Percentiles rank a stretch among this genome's conserved stretches.
phyloP scores from a whole-genome alignment of 2,888 invertebrate species.

The Chaetogeoica ovagalla region DNA sequence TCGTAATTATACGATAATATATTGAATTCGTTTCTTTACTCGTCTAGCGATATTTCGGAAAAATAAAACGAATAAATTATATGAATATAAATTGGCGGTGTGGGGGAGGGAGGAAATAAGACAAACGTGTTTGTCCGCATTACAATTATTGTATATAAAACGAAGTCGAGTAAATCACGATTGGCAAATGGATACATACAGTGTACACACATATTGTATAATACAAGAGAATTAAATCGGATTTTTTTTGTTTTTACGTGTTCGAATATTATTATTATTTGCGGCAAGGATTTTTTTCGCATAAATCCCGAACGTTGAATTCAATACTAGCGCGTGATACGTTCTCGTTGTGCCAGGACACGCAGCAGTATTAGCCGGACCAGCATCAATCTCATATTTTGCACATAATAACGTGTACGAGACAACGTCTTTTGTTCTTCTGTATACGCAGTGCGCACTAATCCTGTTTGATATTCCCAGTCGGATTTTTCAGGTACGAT shows the following conservation, averaged over 20 bases:
- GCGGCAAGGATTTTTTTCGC: neutral
- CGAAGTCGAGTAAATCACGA: neutral
- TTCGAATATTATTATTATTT: neutral
- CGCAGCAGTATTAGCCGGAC: conserved; percentile 13
- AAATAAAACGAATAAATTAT: neutral
- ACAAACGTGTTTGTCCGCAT: too few species aligned
- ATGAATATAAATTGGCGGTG: neutral
- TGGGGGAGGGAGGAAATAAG: neutral
- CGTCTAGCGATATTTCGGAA: neutral
- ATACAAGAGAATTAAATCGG: conserved; percentile 11
- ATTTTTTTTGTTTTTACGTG: neutral
- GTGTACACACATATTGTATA: neutral
- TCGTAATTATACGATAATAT: too few species aligned
- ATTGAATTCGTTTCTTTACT: too few species aligned
- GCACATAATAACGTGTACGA: conserved; percentile 17
- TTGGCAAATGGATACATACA: neutral
- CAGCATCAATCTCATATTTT: conserved; percentile 29
- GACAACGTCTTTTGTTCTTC: conserved; percentile 26
- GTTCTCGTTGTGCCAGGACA: conserved; percentile 13
- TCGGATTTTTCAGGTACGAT: conserved; percentile 6
- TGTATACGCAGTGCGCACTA: neutral
- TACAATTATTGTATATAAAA: neutral
- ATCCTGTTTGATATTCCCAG: conserved; percentile 49
- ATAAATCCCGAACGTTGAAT: conserved; percentile 9
- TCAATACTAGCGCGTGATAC: conserved; percentile 25